Evolutionary conservation across 2,888 invertebrate genomes (phyloP).

Genomic region (Mermis nigrescens): DNA sequence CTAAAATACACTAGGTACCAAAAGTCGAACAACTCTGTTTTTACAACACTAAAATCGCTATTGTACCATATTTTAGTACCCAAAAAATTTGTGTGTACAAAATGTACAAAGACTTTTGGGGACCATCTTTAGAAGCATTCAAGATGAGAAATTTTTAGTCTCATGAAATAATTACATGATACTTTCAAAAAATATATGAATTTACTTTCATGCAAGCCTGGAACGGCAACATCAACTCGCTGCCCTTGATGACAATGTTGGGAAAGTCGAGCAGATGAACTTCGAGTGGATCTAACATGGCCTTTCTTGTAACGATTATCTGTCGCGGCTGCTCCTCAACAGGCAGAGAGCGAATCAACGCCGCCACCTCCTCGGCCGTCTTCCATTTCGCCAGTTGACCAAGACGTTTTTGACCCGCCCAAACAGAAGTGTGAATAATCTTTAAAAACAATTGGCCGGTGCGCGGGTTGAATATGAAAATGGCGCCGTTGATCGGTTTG

Average conservation of each 20-base stretch:
- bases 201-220: conserved; percentile 77
- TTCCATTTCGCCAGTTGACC: conserved; percentile 99
- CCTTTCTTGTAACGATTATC: conserved; percentile 96
- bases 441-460: conserved; percentile 96
- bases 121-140: no score
- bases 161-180: no score
- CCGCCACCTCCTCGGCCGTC: conserved; percentile 99
- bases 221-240: conserved; percentile 91
- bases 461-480: conserved; percentile 97
- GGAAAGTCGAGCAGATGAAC: conserved; percentile 98
- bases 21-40: no score
- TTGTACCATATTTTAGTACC: no score
- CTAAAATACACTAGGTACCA: no score
- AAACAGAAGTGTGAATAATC: conserved; percentile 98
- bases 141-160: no score
- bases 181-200: no score
- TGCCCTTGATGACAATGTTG: conserved; percentile 98
- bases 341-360: conserved; percentile 87
- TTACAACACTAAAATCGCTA: no score
- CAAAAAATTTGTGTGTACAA: no score
- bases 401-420: conserved; percentile 98
- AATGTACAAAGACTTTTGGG: no score
- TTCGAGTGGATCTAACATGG: conserved; percentile 98
- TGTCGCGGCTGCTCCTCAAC: conserved; percentile 99
- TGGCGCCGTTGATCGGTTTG: conserved; percentile 97